phyloP scores from a whole-genome alignment of 2,797 vertebrate species.

The Hydrolagus colliei region DNA sequence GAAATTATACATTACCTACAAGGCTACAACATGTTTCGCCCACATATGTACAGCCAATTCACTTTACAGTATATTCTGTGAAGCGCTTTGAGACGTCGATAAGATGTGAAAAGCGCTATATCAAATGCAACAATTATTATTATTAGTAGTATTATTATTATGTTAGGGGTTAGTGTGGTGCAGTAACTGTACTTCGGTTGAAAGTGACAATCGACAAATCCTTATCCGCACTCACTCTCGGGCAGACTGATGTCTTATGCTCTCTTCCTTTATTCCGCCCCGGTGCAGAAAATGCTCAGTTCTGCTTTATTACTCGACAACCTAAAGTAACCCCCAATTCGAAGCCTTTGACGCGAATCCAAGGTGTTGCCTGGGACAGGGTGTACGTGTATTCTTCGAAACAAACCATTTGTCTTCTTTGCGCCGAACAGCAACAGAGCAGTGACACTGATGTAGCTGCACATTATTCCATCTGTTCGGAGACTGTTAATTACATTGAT shows the following conservation, averaged over 20 bases:
- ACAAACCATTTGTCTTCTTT: conserved; percentile 11
- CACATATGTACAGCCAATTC: too few species aligned
- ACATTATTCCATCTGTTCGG: conserved; percentile 30
- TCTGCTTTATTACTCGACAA: conserved; percentile 1
- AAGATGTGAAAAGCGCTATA: not conserved
- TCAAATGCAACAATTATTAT: too few species aligned
- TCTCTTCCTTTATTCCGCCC: not conserved
- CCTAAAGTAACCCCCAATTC: not conserved
- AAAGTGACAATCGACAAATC: not conserved
- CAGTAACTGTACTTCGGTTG: not conserved
- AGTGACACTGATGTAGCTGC: conserved; percentile 30
- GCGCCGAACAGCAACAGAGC: conserved; percentile 24
- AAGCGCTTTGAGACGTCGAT: too few species aligned
- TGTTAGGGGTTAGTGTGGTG: too few species aligned
- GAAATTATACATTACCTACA: not conserved
- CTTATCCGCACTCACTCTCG: not conserved
- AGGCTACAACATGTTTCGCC: not conserved
- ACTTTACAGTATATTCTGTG: too few species aligned
- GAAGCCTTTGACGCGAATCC: not conserved
- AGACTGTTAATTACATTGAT: conserved; percentile 32
- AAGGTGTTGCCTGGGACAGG: not conserved
- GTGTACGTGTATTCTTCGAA: conserved; percentile 12
- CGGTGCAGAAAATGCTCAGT: not conserved
- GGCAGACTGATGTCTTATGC: too few species aligned
- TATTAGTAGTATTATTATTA: too few species aligned